Conservation (phyloP, 1,140 invertebrate species). For the Whitmania pigra region DNA sequence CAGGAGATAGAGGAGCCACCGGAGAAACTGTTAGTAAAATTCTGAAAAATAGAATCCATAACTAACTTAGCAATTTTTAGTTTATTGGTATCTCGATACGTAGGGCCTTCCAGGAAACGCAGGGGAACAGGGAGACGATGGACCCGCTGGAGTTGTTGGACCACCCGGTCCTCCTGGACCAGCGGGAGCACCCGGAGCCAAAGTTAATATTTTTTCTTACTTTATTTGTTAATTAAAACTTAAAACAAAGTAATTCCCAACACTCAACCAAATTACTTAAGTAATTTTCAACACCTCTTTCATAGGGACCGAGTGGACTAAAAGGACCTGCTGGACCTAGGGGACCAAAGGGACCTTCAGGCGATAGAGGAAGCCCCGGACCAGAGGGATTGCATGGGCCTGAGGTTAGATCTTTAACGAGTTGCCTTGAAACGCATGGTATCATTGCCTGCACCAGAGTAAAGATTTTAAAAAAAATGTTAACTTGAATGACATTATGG, state of each 20-base stretch:
- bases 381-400: not conserved
- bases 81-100: not conserved
- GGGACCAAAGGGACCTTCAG: slow-evolving; percentile 1
- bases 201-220: not conserved
- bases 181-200: not conserved
- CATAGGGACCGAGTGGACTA: not conserved
- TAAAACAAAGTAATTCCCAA: not conserved
- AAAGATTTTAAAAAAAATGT: too few species aligned
- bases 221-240: not conserved
- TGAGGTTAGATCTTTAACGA: not conserved
- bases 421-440: too few species aligned
- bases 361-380: slow-evolving; percentile 2
- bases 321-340: not conserved
- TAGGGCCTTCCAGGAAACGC: not conserved
- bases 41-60: too few species aligned
- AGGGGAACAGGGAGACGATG: not conserved
- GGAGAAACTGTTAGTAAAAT: too few species aligned
- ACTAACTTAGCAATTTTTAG: not conserved
- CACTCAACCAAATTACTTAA: not conserved
- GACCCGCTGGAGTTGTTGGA: not conserved
- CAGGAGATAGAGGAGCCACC: not conserved
- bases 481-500: too few species aligned
- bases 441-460: too few species aligned
- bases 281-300: not conserved
- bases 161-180: slow-evolving; percentile 3